Conservation (phyloP, 2,797 vertebrate species). For the Ispidina lecontei region DNA sequence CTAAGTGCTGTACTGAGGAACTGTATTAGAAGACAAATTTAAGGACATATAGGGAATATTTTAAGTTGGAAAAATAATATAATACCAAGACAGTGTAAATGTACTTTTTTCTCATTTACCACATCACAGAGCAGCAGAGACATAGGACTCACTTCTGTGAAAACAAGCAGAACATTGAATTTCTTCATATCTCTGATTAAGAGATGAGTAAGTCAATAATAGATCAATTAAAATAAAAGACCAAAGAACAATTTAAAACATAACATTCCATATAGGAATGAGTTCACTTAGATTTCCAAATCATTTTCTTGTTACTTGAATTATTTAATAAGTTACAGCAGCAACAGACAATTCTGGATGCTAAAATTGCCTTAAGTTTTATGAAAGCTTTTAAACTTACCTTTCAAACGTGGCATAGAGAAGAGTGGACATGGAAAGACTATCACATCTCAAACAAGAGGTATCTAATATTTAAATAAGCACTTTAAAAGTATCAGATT, state of each 20-base stretch:
- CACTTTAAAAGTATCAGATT: background rate
- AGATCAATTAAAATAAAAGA: background rate
- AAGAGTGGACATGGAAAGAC: background rate
- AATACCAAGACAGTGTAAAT: background rate
- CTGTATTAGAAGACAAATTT: background rate
- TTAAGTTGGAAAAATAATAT: background rate
- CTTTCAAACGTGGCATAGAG: background rate
- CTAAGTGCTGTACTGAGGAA: background rate
- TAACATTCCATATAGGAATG: background rate
- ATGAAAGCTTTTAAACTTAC: background rate
- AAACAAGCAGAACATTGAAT: background rate
- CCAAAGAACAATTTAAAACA: background rate
- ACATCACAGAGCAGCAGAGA: background rate
- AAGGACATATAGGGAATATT: background rate
- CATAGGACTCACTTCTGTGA: background rate
- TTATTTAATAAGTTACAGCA: background rate
- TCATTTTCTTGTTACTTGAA: background rate
- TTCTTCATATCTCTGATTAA: background rate
- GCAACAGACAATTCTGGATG: background rate
- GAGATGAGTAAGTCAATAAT: background rate
- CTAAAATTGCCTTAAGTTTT: background rate
- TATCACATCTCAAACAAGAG: background rate
- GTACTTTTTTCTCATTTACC: background rate
- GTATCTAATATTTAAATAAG: background rate
- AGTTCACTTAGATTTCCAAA: background rate